These are phyloP conservation scores for Chloroceryle inda DNA, from an alignment of 2,797 vertebrate species.

Conservation along the genomic window DNA sequence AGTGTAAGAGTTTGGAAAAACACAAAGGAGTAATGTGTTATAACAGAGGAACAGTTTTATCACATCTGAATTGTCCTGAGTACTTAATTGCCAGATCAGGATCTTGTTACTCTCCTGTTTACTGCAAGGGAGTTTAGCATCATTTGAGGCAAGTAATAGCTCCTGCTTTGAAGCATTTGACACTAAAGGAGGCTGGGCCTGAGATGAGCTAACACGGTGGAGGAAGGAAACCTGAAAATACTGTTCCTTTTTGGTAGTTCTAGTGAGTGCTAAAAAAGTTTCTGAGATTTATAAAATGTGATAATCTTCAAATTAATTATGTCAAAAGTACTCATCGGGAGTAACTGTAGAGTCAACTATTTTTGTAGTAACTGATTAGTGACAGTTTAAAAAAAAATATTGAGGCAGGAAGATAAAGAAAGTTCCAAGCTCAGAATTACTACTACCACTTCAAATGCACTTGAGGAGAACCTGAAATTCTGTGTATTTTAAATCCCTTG, in stretches of 20 bases:
- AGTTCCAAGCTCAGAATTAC: background rate
- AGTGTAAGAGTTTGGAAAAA: background rate
- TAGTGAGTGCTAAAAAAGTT: background rate
- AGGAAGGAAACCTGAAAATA: background rate
- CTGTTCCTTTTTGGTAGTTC: background rate
- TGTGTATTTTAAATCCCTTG: background rate
- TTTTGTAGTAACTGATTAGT: background rate
- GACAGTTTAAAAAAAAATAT: background rate
- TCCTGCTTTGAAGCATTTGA: background rate
- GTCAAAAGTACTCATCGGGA: background rate
- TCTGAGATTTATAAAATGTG: background rate
- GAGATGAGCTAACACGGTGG: background rate
- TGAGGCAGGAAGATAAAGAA: background rate
- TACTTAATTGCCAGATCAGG: background rate
- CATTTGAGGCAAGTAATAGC: background rate
- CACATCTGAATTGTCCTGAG: background rate
- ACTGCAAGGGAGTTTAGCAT: background rate
- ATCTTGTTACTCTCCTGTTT: background rate
- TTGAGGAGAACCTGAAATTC: background rate
- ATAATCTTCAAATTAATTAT: background rate
- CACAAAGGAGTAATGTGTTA: background rate
- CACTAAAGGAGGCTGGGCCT: rapidly evolving
- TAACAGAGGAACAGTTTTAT: background rate
- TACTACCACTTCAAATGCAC: background rate
- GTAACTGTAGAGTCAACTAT: background rate